Evolutionary conservation across 2,888 invertebrate genomes (phyloP).

Genomic region (Hypomecis atomaria): DNA sequence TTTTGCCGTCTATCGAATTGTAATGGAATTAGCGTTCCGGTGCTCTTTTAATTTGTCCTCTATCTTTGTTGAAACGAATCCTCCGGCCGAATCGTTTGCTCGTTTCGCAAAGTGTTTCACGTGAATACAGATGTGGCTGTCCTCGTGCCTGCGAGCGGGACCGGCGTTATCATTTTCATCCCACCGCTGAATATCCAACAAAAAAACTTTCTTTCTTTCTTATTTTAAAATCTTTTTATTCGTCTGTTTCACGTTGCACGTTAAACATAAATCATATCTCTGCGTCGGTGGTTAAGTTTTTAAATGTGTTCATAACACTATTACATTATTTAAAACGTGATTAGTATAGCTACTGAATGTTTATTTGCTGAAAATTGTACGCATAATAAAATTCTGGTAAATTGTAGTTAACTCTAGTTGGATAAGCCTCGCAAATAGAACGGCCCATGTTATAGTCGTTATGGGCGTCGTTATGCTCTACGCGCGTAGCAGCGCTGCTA

Average conservation of each 20-base stretch:
- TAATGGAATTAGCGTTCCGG: conserved; percentile 82
- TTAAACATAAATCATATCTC: no score
- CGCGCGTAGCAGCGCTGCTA: conserved; percentile 40
- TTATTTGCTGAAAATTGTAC: conserved; percentile 4
- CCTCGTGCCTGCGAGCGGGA: conserved; percentile 6
- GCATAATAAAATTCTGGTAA: conserved; percentile 20
- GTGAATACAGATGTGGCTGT: conserved; percentile 39
- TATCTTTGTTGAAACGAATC: conserved; percentile 75
- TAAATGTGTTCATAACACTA: no score
- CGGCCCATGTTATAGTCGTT: conserved; percentile 37
- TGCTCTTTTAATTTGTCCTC: conserved; percentile 81
- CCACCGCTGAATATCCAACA: background rate
- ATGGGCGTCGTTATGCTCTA: conserved; percentile 36
- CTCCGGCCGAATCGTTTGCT: conserved; percentile 56
- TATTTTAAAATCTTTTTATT: no score
- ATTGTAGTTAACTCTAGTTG: conserved; percentile 31
- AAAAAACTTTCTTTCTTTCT: no score
- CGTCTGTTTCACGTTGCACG: no score
- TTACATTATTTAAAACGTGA: no score
- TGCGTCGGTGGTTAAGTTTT: no score
- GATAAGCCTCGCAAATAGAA: conserved; percentile 34
- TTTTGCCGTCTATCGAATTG: conserved; percentile 84
- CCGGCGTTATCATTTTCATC: no score
- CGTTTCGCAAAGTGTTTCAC: conserved; percentile 45
- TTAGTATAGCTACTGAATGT: conserved; percentile 5